phyloP scores from a whole-genome alignment of 2,797 vertebrate species.

The Hydrophis major region DNA sequence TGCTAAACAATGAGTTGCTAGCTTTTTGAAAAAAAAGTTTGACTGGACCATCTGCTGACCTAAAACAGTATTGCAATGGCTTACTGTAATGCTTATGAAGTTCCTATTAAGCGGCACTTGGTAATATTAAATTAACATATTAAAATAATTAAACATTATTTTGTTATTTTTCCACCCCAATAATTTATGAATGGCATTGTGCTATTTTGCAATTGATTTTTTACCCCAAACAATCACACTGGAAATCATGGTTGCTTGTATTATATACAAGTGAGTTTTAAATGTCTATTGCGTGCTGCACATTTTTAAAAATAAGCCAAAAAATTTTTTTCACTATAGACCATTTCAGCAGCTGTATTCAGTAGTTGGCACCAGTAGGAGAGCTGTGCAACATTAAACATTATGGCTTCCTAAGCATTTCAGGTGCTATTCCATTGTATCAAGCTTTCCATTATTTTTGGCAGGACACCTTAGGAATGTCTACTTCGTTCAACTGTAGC shows the following conservation, averaged over 20 bases:
- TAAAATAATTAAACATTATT: constrained; percentile 36
- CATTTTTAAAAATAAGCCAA: neutral
- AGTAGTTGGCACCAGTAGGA: constrained; percentile 48
- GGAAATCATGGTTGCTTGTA: constrained; percentile 42
- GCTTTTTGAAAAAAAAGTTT: neutral
- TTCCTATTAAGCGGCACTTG: constrained; percentile 43
- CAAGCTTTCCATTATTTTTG: constrained; percentile 74
- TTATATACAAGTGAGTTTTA: constrained; percentile 53
- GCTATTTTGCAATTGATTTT: constrained; percentile 49
- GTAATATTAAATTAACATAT: constrained; percentile 44
- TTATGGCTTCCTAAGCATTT: constrained; percentile 62
- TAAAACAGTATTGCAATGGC: neutral
- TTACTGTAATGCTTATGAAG: neutral
- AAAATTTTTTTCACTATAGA: constrained; percentile 10
- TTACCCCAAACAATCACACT: constrained; percentile 25
- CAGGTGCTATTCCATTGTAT: constrained; percentile 67
- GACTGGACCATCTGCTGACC: neutral
- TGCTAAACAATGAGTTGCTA: neutral
- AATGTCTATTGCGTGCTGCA: constrained; percentile 40
- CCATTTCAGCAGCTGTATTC: constrained; percentile 40
- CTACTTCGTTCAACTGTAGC: constrained; percentile 58
- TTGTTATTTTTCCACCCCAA: constrained; percentile 37
- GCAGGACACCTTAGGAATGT: constrained; percentile 68
- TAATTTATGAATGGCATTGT: constrained; percentile 47
- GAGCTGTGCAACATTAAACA: constrained; percentile 53